These are phyloP conservation scores for Plutomurus gul DNA, from an alignment of 1,140 invertebrate species.

Conservation along the genomic window DNA sequence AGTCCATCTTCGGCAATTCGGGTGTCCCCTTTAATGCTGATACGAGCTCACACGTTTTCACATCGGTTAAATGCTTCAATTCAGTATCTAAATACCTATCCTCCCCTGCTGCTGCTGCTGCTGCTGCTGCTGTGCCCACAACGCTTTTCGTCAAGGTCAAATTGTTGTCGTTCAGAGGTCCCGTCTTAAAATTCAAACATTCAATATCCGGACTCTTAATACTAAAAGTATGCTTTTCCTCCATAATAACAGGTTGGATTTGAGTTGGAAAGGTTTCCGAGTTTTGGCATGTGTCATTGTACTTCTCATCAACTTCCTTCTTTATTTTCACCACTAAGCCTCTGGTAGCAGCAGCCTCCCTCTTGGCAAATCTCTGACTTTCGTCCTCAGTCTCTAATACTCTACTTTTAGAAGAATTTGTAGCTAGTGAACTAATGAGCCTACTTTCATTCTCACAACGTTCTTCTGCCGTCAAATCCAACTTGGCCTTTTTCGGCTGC, in stretches of 20 bases:
- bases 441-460: neutral
- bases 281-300: conserved; percentile 24
- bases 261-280: neutral
- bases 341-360: neutral
- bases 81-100: too few relatives aligned
- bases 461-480: neutral
- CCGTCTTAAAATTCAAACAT: too few relatives aligned
- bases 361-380: neutral
- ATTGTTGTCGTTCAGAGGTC: too few relatives aligned
- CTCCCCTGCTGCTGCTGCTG: too few relatives aligned
- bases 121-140: too few relatives aligned
- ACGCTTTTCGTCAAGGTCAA: too few relatives aligned
- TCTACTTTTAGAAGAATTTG: neutral
- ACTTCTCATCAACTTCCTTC: neutral
- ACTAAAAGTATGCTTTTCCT: neutral
- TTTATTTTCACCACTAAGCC: neutral
- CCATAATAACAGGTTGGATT: neutral
- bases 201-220: too few relatives aligned
- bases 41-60: too few relatives aligned
- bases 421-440: neutral
- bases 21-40: neutral
- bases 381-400: conserved; percentile 1
- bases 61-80: too few relatives aligned
- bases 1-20: neutral
- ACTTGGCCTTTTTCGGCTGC: neutral